Conservation (phyloP, 1,140 invertebrate genomes). For the Drusus annulatus region DNA sequence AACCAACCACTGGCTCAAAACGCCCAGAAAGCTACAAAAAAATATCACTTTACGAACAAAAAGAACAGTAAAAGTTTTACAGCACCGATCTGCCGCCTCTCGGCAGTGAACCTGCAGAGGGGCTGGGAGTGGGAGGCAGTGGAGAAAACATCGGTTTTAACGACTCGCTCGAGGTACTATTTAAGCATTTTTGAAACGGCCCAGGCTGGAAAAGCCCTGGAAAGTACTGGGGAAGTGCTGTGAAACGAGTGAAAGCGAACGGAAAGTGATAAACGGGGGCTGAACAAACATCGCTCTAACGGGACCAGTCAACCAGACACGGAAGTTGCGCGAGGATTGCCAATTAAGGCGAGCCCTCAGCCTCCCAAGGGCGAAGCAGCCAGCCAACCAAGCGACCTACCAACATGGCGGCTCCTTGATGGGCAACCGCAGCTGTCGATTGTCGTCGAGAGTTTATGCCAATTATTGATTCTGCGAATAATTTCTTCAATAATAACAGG, state of each 20-base stretch:
- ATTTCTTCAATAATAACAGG: no score
- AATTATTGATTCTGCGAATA: no score
- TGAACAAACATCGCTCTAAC: constrained; percentile 39
- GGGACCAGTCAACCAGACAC: constrained; percentile 51
- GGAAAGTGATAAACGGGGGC: constrained; percentile 43
- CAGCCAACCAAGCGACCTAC: no score
- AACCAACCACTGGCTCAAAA: no score
- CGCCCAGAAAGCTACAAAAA: neutral
- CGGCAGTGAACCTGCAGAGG: neutral
- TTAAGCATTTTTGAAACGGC: constrained; percentile 19
- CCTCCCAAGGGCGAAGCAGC: no score
- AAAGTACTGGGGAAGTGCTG: neutral
- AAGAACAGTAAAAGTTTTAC: neutral
- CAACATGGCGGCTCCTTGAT: no score
- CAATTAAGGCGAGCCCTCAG: constrained; percentile 52
- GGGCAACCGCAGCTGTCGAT: no score
- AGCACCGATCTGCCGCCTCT: neutral
- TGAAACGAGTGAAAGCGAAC: constrained; percentile 38
- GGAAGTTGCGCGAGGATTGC: constrained; percentile 49
- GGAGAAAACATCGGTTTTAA: constrained; percentile 20
- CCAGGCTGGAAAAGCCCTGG: constrained; percentile 11
- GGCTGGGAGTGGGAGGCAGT: neutral
- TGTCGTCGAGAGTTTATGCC: no score
- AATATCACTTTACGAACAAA: neutral
- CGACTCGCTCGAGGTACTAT: constrained; percentile 13